A percentile compares a stretch with the other conserved stretches of the same genome.
Evolutionary conservation across 2,797 vertebrate genomes (phyloP).

Genomic region (Sebastiscus albofasciatus): DNA sequence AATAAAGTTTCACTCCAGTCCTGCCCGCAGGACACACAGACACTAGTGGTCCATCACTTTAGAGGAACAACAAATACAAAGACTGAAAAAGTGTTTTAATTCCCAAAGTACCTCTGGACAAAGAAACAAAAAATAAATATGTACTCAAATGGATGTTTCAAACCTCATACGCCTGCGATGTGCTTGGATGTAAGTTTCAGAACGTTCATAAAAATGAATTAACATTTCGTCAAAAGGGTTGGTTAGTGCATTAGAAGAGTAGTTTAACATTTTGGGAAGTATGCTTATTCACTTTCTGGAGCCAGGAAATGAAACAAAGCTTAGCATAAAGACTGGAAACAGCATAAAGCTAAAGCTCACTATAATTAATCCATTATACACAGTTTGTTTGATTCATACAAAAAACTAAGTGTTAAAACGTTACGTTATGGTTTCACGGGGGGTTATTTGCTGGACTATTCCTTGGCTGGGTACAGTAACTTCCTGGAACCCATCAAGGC

Average conservation of each 20-base stretch:
- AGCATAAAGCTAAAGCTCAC: not conserved
- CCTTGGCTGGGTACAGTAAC: not conserved
- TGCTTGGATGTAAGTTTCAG: not conserved
- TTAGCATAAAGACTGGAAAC: not conserved
- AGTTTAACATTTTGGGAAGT: not conserved
- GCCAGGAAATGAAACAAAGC: not conserved
- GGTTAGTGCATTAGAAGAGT: not conserved
- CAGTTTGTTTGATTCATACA: not conserved
- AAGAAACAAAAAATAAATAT: not conserved
- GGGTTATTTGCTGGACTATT: not conserved
- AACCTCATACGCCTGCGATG: not conserved
- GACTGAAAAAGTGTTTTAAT: not conserved
- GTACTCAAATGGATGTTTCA: not conserved
- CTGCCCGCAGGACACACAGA: constrained; percentile 8
- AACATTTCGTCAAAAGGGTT: not conserved
- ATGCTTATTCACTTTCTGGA: not conserved
- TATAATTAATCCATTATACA: not conserved
- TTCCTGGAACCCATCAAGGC: not conserved
- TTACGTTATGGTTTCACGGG: not conserved
- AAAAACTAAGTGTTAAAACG: not conserved
- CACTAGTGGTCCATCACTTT: not conserved
- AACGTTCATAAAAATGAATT: not conserved
- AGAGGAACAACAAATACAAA: not conserved
- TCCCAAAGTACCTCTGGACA: not conserved
- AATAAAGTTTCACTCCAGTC: constrained; percentile 18